A percentile compares a stretch with the other conserved stretches of the same genome.
Conservation (phyloP, 2,113 vertebrate species). For the Euleptes europaea region DNA sequence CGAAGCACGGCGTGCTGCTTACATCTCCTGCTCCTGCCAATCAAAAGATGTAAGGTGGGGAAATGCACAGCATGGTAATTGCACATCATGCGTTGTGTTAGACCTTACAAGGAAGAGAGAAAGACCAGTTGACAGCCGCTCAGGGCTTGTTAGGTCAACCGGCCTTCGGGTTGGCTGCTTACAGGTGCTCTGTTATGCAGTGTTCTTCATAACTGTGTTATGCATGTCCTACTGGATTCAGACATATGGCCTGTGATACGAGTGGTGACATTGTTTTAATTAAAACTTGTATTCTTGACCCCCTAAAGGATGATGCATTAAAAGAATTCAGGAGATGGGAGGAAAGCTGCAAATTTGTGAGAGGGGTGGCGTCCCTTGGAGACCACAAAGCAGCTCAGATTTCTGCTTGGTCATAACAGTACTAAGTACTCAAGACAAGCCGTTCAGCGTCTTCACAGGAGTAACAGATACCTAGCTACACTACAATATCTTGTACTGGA, state of each 20-base stretch:
- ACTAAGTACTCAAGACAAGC: rapidly evolving
- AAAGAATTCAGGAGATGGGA: slow-evolving; percentile 16
- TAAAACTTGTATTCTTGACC: slow-evolving; percentile 56
- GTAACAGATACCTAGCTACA: not conserved
- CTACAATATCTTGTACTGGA: not conserved
- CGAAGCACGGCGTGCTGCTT: no score
- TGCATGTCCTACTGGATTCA: slow-evolving; percentile 48
- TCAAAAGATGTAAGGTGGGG: no score
- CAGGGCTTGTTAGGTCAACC: not conserved
- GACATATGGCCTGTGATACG: slow-evolving; percentile 38
- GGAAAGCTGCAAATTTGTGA: slow-evolving; percentile 36
- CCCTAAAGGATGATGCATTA: slow-evolving; percentile 51
- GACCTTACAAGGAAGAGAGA: no score
- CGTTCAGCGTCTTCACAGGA: not conserved
- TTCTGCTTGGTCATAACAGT: not conserved
- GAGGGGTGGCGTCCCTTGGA: not conserved
- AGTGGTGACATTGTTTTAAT: slow-evolving; percentile 55
- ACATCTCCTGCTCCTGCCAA: no score
- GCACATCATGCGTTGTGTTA: no score
- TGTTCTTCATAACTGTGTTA: not conserved
- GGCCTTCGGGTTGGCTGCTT: not conserved
- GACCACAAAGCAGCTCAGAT: not conserved
- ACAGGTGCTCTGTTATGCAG: not conserved
- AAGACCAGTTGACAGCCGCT: not conserved
- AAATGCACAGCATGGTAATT: no score